These are phyloP conservation scores for Catharus fuscescens DNA, from an alignment of 2,113 vertebrate genomes.

Conservation along the genomic window DNA sequence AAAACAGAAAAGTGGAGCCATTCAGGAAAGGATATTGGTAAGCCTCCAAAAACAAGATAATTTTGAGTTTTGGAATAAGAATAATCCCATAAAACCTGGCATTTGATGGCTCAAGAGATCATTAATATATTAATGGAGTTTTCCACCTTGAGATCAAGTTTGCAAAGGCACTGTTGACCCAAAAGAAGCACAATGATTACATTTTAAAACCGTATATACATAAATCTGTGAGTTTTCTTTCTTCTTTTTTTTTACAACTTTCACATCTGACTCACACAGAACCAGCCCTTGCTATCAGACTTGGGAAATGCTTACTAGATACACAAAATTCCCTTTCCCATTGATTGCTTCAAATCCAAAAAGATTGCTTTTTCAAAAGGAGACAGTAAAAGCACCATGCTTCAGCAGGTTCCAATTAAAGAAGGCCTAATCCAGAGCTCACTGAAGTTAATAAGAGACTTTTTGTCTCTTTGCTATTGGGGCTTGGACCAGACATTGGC, in stretches of 20 bases:
- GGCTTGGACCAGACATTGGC: background rate
- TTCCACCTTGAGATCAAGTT: background rate
- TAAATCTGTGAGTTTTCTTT: background rate
- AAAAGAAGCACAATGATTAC: background rate
- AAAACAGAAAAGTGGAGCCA: background rate
- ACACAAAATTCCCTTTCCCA: background rate
- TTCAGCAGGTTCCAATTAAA: conserved; percentile 53
- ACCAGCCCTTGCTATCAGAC: background rate
- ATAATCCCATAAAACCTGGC: background rate
- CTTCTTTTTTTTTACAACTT: background rate
- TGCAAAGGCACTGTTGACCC: background rate
- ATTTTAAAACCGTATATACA: too few relatives aligned
- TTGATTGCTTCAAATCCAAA: background rate
- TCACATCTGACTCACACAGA: background rate
- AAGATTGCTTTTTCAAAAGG: background rate
- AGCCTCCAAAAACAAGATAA: background rate
- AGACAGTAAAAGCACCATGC: conserved; percentile 13
- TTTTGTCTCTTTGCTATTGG: background rate
- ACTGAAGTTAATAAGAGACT: background rate
- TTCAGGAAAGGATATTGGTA: background rate
- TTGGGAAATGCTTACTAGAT: background rate
- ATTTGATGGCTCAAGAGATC: background rate
- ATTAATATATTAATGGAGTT: background rate
- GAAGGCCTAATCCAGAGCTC: background rate
- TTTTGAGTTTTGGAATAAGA: background rate